Percentiles rank a stretch among this genome's conserved stretches.
Conservation (phyloP, 92 coral and sea anemone genomes). For the Anthopleura xanthogrammica region DNA sequence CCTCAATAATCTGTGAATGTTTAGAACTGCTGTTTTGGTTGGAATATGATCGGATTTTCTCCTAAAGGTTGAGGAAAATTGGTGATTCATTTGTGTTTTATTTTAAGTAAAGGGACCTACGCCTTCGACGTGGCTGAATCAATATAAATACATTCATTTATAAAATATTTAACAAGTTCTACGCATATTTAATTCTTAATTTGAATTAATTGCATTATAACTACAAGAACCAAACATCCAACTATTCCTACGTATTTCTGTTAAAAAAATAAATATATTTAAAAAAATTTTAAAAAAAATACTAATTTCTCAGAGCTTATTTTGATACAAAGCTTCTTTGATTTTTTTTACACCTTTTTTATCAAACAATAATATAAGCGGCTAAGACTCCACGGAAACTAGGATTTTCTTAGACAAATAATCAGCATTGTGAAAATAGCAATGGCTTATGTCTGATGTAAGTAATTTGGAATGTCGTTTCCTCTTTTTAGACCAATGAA, state of each 20-base stretch:
- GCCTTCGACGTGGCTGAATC: constrained; percentile 48
- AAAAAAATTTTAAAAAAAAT: not conserved
- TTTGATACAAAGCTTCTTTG: not conserved
- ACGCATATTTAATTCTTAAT: constrained; percentile 17
- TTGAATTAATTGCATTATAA: constrained; percentile 20
- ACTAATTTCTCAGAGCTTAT: not conserved
- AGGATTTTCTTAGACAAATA: not conserved
- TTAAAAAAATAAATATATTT: not conserved
- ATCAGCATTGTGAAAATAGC: not conserved
- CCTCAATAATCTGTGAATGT: not conserved
- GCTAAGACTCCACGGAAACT: not conserved
- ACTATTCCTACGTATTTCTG: not conserved
- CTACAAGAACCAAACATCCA: not conserved
- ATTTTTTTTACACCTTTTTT: not conserved
- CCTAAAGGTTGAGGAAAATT: constrained; percentile 5
- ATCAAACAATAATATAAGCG: not conserved
- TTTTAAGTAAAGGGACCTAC: constrained; percentile 20
- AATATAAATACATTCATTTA: constrained; percentile 29
- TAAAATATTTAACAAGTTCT: constrained; percentile 33
- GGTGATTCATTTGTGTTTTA: not conserved
- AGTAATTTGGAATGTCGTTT: not conserved
- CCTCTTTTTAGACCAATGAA: not conserved
- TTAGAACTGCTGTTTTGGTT: not conserved
- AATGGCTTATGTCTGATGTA: not conserved
- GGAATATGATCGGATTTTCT: constrained; percentile 2